Percentiles rank a stretch among this genome's conserved stretches.
phyloP scores from a whole-genome alignment of 2,888 invertebrate genomes.

The Apoderus coryli region DNA sequence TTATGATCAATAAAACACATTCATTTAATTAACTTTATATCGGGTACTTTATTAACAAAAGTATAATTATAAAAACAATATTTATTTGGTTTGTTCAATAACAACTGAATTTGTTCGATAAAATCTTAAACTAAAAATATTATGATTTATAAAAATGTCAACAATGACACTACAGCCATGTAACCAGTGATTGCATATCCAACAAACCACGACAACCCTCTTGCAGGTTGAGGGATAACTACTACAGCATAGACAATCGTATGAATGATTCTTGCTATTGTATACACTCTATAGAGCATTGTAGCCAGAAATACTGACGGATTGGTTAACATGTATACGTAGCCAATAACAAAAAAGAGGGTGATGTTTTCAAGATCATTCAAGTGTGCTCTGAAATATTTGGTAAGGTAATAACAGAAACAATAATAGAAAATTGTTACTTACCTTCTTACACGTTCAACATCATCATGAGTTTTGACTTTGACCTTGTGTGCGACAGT shows the following conservation, averaged over 20 bases:
- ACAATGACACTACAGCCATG: conserved; percentile 20
- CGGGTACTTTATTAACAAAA: too few species aligned
- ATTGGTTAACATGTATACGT: conserved; percentile 42
- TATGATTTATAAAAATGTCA: too few species aligned
- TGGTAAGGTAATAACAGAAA: not conserved
- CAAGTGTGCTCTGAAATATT: conserved; percentile 43
- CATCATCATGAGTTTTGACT: conserved; percentile 29
- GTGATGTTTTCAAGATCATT: conserved; percentile 58
- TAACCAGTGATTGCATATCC: conserved; percentile 24
- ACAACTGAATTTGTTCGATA: too few species aligned
- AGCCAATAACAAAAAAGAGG: conserved; percentile 43
- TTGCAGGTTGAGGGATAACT: conserved; percentile 25
- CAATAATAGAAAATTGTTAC: conserved; percentile 3
- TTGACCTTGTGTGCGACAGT: conserved; percentile 22
- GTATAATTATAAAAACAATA: too few species aligned
- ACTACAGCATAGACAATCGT: conserved; percentile 24
- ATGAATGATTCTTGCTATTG: conserved; percentile 21
- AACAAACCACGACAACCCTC: conserved; percentile 20
- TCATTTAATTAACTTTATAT: too few species aligned
- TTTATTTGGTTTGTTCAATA: too few species aligned
- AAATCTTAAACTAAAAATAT: too few species aligned
- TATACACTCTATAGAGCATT: conserved; percentile 20
- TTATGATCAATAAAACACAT: too few species aligned
- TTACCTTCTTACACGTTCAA: conserved; percentile 34
- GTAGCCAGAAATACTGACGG: conserved; percentile 37